Conservation (phyloP, 1,140 invertebrate species). For the Drosophila chauvacae region DNA sequence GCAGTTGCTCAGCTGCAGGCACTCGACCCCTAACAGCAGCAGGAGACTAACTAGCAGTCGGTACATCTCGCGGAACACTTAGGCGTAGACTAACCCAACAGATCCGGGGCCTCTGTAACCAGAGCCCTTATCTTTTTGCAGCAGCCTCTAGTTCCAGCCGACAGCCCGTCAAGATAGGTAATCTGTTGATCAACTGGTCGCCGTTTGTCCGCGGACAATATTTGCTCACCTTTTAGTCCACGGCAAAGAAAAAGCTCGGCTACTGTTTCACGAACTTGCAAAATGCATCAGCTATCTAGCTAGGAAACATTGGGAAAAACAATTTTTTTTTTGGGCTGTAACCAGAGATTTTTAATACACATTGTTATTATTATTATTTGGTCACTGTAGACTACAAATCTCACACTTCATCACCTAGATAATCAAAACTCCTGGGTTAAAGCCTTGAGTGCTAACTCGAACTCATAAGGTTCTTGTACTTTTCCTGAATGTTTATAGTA, state of each 20-base stretch:
- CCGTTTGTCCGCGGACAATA: constrained; percentile 51
- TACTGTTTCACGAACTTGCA: constrained; percentile 16
- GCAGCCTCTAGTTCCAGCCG: constrained; percentile 46
- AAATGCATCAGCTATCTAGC: constrained; percentile 23
- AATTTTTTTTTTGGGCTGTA: neutral
- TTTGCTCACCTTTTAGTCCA: constrained; percentile 43
- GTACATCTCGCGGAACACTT: constrained; percentile 43
- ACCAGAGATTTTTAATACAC: too few relatives aligned
- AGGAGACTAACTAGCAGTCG: constrained; percentile 4
- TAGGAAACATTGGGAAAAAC: neutral
- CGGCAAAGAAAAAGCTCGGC: constrained; percentile 11
- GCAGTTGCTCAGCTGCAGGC: constrained; percentile 60
- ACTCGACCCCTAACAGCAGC: constrained; percentile 26
- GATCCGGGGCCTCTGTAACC: constrained; percentile 21
- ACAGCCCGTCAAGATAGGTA: constrained; percentile 72
- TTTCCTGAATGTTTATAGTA: too few relatives aligned
- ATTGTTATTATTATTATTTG: too few relatives aligned
- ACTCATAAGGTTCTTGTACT: neutral
- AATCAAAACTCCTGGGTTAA: neutral
- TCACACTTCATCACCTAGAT: too few relatives aligned
- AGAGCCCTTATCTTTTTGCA: constrained; percentile 66
- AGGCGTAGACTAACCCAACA: constrained; percentile 45
- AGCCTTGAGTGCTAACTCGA: neutral
- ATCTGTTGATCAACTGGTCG: constrained; percentile 57
- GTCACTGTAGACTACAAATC: neutral